Percentiles rank a stretch among this genome's conserved stretches.
Evolutionary conservation across 37 sponge, comb jelly and placozoan species (phyloP).

Genomic region (Tethya wilhelma): DNA sequence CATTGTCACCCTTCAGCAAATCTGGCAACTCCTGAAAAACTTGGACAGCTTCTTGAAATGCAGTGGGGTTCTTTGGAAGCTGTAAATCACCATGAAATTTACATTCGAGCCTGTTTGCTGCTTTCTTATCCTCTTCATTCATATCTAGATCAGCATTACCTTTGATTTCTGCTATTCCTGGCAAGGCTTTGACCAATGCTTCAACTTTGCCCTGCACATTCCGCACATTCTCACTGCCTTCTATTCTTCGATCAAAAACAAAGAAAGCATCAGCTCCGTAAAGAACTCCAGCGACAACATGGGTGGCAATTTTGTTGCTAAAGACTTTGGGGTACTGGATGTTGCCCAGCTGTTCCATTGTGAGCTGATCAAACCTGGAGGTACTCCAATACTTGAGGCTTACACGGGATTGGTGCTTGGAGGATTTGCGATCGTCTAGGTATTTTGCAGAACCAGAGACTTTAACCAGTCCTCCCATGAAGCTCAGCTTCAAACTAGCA

Average conservation of each 20-base stretch:
- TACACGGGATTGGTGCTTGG: conserved; percentile 45
- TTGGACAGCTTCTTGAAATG: conserved; percentile 34
- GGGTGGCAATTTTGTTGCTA: conserved; percentile 28
- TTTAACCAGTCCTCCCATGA: conserved; percentile 36
- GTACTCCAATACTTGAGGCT: conserved; percentile 38
- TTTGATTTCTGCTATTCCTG: background rate
- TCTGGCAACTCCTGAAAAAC: too few relatives aligned
- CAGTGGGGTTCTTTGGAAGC: conserved; percentile 8
- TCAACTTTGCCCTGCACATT: conserved; percentile 17
- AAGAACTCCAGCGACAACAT: conserved; percentile 36
- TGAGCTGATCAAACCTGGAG: conserved; percentile 25
- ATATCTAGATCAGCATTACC: background rate
- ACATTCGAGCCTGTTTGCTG: conserved; percentile 13
- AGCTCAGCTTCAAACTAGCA: conserved; percentile 29
- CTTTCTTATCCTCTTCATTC: background rate
- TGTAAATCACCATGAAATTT: conserved; percentile 39
- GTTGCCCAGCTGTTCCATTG: conserved; percentile 34
- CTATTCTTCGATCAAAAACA: conserved; percentile 39
- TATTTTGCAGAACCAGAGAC: conserved; percentile 33
- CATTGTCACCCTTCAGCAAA: too few relatives aligned
- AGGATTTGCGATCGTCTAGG: conserved; percentile 38
- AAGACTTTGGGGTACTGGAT: conserved; percentile 29
- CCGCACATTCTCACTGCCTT: background rate
- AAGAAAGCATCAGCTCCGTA: conserved; percentile 65
- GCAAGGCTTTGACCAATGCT: background rate